phyloP scores from a whole-genome alignment of 2,113 vertebrate genomes.

The Phalacrocorax pelagicus region DNA sequence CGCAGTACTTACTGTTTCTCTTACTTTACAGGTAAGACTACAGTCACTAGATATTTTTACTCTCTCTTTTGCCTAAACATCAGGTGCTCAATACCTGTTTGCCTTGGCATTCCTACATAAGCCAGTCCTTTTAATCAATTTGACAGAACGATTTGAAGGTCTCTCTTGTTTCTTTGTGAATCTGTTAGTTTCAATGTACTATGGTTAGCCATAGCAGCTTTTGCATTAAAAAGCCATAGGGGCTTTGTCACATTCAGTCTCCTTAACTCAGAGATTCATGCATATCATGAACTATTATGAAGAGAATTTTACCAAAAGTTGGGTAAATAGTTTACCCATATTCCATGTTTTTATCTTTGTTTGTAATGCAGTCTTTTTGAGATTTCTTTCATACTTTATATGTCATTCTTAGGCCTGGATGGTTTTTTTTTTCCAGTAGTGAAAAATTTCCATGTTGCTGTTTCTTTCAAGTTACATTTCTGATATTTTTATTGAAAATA shows the following conservation, averaged over 20 bases:
- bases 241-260: background rate
- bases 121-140: background rate
- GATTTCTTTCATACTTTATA: background rate
- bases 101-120: accelerated
- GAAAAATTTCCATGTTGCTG: background rate
- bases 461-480: background rate
- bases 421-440: background rate
- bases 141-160: background rate
- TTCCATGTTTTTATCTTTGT: background rate
- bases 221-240: background rate
- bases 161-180: background rate
- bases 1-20: conserved; percentile 82
- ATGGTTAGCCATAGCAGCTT: background rate
- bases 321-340: background rate
- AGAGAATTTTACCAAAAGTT: background rate
- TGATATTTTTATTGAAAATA: background rate
- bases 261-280: background rate
- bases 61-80: background rate
- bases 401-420: background rate
- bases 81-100: background rate
- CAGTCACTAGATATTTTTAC: accelerated
- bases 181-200: background rate
- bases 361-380: background rate
- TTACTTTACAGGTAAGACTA: conserved; percentile 86
- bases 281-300: background rate